Evolutionary conservation across 2,797 vertebrate species (phyloP).

Genomic region (Enteromius thamalakanensis): DNA sequence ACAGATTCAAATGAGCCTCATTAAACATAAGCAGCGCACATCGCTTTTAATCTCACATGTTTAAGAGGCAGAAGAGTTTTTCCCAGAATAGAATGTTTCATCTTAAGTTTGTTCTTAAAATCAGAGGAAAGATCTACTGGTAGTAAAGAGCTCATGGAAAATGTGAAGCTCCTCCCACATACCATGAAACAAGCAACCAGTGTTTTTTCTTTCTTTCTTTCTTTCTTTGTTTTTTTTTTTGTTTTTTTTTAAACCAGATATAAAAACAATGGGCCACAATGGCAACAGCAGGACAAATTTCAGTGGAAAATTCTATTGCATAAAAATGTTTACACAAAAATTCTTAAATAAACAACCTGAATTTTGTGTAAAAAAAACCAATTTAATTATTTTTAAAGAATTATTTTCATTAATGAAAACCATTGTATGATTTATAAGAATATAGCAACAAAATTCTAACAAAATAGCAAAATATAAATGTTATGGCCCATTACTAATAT

Average conservation of each 20-base stretch:
- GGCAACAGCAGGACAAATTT: neutral
- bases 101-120: constrained; percentile 34
- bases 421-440: neutral
- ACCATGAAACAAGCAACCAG: neutral
- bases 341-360: neutral
- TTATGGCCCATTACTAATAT: too few relatives aligned
- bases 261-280: neutral
- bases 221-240: too few relatives aligned
- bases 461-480: neutral
- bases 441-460: neutral
- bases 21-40: constrained; percentile 47
- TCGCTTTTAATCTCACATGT: constrained; percentile 43
- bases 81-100: constrained; percentile 36
- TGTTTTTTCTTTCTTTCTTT: neutral
- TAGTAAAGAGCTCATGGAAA: neutral
- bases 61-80: constrained; percentile 25
- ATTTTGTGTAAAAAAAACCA: too few relatives aligned
- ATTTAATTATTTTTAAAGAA: neutral
- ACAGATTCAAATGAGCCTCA: constrained; percentile 68
- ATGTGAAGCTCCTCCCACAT: neutral
- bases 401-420: neutral
- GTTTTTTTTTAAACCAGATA: neutral
- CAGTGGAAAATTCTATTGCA: too few relatives aligned
- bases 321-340: neutral
- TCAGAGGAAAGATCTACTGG: constrained; percentile 12